Conservation (phyloP, 2,113 vertebrate species). For the Burhinus bistriatus region DNA sequence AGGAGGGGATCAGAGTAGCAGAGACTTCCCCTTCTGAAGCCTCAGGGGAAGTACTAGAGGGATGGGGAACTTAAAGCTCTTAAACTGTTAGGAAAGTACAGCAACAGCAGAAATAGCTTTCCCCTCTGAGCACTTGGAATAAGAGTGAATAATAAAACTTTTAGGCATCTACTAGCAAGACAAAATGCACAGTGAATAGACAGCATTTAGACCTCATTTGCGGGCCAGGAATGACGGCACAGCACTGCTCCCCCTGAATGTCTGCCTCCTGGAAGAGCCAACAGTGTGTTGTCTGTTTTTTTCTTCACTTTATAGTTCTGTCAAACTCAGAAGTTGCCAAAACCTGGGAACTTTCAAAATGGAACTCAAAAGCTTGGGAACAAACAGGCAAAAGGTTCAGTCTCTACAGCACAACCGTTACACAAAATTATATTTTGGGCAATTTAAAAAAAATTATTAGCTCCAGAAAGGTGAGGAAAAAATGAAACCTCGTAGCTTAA, state of each 20-base stretch:
- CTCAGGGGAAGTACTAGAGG: background rate
- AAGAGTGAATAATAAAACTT: background rate
- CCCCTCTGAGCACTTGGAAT: background rate
- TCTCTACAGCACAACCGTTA: rapidly evolving
- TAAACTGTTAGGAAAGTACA: background rate
- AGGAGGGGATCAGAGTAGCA: background rate
- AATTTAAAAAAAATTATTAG: background rate
- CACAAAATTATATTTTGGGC: background rate
- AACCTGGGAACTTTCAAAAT: background rate
- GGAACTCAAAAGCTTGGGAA: background rate
- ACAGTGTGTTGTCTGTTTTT: background rate
- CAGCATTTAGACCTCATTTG: background rate
- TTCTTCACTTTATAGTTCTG: background rate
- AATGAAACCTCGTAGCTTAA: background rate
- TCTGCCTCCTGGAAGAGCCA: rapidly evolving
- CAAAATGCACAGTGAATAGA: background rate
- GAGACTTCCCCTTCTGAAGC: background rate
- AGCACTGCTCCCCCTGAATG: background rate
- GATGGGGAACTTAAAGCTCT: background rate
- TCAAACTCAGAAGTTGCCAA: background rate
- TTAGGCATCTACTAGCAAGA: background rate
- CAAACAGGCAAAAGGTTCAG: background rate
- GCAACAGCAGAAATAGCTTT: background rate
- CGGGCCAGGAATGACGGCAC: rapidly evolving
- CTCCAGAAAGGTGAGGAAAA: background rate